A percentile compares a stretch with the other conserved stretches of the same genome.
These are phyloP conservation scores for Zosterops lateralis DNA, from an alignment of 2,113 vertebrate species.

Conservation along the genomic window DNA sequence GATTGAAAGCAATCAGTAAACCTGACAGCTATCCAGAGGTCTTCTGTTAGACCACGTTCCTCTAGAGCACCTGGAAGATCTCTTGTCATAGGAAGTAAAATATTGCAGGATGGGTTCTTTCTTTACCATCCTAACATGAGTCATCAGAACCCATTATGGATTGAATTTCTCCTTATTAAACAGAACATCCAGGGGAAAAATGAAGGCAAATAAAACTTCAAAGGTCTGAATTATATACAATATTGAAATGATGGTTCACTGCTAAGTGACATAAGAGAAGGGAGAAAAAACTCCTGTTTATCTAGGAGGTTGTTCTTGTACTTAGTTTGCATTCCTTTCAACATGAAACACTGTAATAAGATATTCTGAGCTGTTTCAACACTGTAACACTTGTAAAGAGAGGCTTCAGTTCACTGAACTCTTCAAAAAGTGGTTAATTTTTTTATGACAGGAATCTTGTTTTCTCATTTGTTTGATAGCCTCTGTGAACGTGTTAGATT, in stretches of 20 bases:
- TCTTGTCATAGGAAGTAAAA: not conserved
- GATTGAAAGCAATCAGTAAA: not conserved
- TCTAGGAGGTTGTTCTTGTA: not conserved
- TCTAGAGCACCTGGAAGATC: not conserved
- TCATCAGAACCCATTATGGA: not conserved
- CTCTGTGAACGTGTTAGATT: not conserved
- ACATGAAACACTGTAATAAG: not conserved
- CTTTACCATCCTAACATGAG: not conserved
- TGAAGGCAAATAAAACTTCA: not conserved
- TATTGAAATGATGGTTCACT: not conserved
- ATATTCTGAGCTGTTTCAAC: not conserved
- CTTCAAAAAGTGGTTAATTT: not conserved
- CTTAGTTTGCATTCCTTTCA: not conserved
- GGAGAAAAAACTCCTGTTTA: fast-evolving
- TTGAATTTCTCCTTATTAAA: not conserved
- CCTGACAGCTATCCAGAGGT: not conserved
- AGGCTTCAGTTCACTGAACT: not conserved
- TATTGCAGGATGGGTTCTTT: not conserved
- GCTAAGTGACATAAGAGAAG: not conserved
- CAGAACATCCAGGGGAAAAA: not conserved
- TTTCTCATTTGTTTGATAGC: not conserved
- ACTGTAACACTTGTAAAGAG: not conserved
- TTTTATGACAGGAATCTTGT: not conserved
- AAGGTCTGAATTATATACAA: not conserved
- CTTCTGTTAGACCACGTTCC: not conserved